Conservation (phyloP, 2,888 invertebrate species). For the Antheraea yamamai region DNA sequence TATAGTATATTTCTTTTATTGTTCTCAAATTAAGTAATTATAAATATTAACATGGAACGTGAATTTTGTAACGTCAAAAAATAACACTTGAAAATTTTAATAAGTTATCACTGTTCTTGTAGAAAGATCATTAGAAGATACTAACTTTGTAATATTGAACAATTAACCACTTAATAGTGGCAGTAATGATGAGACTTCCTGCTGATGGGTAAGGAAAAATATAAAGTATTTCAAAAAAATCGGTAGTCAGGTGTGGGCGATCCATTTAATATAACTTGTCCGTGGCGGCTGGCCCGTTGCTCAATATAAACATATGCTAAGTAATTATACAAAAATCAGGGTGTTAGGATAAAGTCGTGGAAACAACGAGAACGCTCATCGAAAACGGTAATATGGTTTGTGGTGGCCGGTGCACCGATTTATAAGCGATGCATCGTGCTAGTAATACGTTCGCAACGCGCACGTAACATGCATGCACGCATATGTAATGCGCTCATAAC, state of each 20-base stretch:
- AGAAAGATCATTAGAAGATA: too few species aligned
- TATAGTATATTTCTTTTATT: too few species aligned
- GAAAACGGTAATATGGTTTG: not conserved
- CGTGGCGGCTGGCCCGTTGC: not conserved
- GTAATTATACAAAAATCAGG: not conserved
- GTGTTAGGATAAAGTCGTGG: not conserved
- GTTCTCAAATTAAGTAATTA: too few species aligned
- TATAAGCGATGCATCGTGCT: not conserved
- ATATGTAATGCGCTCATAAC: not conserved
- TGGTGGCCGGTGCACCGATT: not conserved
- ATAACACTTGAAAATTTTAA: too few species aligned
- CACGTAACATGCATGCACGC: not conserved
- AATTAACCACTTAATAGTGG: too few species aligned
- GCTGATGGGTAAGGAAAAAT: not conserved
- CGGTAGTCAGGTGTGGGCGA: not conserved
- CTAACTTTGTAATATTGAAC: too few species aligned
- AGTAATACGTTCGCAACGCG: not conserved
- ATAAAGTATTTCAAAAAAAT: not conserved
- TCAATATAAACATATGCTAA: not conserved
- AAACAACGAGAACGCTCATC: constrained; percentile 1
- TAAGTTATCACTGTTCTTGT: too few species aligned
- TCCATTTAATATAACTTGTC: not conserved
- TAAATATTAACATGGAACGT: too few species aligned
- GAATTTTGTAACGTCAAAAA: too few species aligned
- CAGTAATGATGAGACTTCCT: not conserved